These are phyloP conservation scores for Phylloscopus whistleri DNA, from an alignment of 2,113 vertebrate species.

Conservation along the genomic window DNA sequence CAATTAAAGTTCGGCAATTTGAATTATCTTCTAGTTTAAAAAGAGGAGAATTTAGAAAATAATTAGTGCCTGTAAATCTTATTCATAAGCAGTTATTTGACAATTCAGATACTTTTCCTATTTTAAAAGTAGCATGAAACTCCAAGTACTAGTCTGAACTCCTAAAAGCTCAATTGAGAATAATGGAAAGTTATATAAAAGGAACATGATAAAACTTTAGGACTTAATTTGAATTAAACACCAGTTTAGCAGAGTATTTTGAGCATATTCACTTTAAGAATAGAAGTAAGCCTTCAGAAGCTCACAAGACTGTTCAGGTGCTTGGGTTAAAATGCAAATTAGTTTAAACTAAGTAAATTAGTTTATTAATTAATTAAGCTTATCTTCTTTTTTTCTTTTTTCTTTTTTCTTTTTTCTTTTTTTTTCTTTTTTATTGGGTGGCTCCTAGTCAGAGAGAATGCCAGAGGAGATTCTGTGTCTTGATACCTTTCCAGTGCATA, in stretches of 20 bases:
- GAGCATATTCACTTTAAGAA: neutral
- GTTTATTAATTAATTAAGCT: neutral
- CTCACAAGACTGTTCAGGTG: neutral
- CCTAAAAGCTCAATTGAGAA: neutral
- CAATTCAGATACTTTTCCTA: neutral
- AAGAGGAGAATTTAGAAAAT: neutral
- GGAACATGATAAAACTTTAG: neutral
- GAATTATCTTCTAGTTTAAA: neutral
- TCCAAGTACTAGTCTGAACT: neutral
- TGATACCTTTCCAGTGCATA: neutral
- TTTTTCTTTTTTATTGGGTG: neutral
- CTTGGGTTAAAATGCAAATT: neutral
- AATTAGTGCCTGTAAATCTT: neutral
- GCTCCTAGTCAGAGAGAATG: neutral
- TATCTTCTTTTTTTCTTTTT: neutral
- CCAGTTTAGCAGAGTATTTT: neutral
- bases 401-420: too few relatives aligned
- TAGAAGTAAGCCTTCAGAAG: neutral
- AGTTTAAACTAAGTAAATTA: neutral
- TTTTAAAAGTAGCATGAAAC: neutral
- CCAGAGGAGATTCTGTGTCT: neutral
- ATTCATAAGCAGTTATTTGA: neutral
- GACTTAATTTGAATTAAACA: neutral
- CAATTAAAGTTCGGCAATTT: neutral
- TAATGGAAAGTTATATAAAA: neutral